phyloP scores from a whole-genome alignment of 2,797 vertebrate species.

The Morus bassanus region DNA sequence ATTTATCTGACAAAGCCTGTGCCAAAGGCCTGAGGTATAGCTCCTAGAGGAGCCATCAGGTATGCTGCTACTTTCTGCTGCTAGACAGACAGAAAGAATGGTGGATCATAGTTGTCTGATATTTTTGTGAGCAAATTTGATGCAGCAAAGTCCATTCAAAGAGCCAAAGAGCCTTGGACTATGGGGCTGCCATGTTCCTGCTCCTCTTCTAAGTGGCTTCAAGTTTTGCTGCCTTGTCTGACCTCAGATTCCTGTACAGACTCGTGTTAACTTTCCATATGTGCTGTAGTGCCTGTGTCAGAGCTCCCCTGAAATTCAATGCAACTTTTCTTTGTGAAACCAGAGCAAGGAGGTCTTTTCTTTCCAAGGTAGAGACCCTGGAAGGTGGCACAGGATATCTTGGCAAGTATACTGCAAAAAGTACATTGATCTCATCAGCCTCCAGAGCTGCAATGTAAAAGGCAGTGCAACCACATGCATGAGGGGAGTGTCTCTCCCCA shows the following conservation, averaged over 20 bases:
- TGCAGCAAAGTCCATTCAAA: neutral
- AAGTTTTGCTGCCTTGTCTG: neutral
- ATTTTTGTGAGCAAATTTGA: neutral
- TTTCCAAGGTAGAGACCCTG: neutral
- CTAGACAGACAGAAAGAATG: neutral
- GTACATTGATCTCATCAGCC: neutral
- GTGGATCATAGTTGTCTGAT: neutral
- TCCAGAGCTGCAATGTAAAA: neutral
- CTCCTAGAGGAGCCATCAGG: neutral
- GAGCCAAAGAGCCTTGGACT: neutral
- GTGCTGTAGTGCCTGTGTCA: neutral
- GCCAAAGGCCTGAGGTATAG: neutral
- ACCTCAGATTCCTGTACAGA: neutral
- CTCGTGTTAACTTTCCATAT: fast-evolving
- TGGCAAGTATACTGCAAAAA: neutral
- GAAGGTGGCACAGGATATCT: neutral
- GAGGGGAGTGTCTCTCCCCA: neutral
- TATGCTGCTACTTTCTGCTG: neutral
- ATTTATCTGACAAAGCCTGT: neutral
- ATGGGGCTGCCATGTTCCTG: neutral
- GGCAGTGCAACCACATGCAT: neutral
- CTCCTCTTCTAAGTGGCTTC: neutral
- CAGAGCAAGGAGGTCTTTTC: neutral
- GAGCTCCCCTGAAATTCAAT: neutral
- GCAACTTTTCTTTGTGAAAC: neutral